Evolutionary conservation across 2,113 vertebrate genomes (phyloP).

Genomic region (Blennius ocellaris): DNA sequence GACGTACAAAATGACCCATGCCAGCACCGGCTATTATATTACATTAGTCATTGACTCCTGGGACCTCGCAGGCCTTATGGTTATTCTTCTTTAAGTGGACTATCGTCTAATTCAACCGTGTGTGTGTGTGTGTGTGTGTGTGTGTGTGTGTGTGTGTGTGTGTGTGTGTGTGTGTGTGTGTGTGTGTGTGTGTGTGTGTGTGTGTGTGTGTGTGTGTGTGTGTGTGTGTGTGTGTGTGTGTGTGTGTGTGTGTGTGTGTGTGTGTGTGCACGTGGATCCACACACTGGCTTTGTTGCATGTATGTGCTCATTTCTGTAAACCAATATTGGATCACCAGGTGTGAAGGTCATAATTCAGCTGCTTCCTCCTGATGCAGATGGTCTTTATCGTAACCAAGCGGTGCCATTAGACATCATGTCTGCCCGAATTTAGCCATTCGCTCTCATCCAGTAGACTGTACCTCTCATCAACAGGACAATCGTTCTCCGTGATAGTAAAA

Average conservation of each 20-base stretch:
- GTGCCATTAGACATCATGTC: conserved; percentile 74
- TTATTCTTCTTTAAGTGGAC: conserved; percentile 62
- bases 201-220: too few relatives aligned
- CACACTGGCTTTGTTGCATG: neutral
- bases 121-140: conserved; percentile 24
- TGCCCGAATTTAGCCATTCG: conserved; percentile 57
- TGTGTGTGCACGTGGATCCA: neutral
- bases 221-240: too few relatives aligned
- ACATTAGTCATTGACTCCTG: conserved; percentile 74
- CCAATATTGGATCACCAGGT: conserved; percentile 49
- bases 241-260: too few relatives aligned
- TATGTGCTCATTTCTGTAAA: too few relatives aligned
- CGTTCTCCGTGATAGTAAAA: conserved; percentile 72
- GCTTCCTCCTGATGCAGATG: conserved; percentile 69
- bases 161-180: too few relatives aligned
- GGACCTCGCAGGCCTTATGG: conserved; percentile 45
- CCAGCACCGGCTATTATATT: conserved; percentile 70
- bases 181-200: too few relatives aligned
- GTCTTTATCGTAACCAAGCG: conserved; percentile 71
- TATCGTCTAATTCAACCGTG: conserved; percentile 55
- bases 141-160: neutral
- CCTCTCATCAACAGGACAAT: conserved; percentile 74
- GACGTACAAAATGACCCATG: conserved; percentile 74
- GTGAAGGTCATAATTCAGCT: conserved; percentile 68
- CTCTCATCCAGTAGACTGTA: conserved; percentile 60